These are phyloP conservation scores for Timandra comae DNA, from an alignment of 2,888 invertebrate species.

Conservation along the genomic window DNA sequence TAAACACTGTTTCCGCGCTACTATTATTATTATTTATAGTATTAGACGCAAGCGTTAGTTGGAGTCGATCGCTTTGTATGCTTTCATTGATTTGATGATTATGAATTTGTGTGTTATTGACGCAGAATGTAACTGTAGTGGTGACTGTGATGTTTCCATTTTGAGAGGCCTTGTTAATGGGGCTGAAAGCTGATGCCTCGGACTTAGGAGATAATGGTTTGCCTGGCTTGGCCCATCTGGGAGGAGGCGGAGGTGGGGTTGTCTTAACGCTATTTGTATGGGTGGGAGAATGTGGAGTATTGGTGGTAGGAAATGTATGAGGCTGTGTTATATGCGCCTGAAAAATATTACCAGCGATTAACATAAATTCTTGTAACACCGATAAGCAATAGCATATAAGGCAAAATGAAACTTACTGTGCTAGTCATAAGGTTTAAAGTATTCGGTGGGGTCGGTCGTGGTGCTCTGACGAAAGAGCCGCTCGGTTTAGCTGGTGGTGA, in stretches of 20 bases:
- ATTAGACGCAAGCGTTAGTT: constrained; percentile 75
- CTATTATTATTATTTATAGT: constrained; percentile 66
- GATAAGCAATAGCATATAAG: constrained; percentile 26
- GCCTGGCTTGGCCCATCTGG: constrained; percentile 88
- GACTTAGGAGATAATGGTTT: constrained; percentile 69
- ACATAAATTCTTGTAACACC: constrained; percentile 40
- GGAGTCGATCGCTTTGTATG: constrained; percentile 65
- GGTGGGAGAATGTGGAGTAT: constrained; percentile 61
- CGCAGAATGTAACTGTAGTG: constrained; percentile 90
- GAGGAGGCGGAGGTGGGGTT: constrained; percentile 89
- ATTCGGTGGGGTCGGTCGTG: constrained; percentile 88
- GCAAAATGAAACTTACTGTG: constrained; percentile 53
- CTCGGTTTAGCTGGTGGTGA: constrained; percentile 70
- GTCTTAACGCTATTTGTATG: constrained; percentile 55
- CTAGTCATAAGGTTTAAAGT: constrained; percentile 85
- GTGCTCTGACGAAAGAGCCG: constrained; percentile 76
- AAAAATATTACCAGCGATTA: constrained; percentile 63
- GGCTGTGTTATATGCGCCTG: constrained; percentile 77
- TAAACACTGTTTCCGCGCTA: constrained; percentile 53
- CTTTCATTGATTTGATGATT: constrained; percentile 72
- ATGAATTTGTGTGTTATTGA: constrained; percentile 77
- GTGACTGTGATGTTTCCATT: constrained; percentile 88
- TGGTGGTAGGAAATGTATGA: constrained; percentile 64
- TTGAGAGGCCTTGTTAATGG: constrained; percentile 66
- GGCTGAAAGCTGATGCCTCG: constrained; percentile 57